A percentile compares a stretch with the other conserved stretches of the same genome.
Evolutionary conservation across 2,113 vertebrate genomes (phyloP).

Genomic region (Elgaria multicarinata): DNA sequence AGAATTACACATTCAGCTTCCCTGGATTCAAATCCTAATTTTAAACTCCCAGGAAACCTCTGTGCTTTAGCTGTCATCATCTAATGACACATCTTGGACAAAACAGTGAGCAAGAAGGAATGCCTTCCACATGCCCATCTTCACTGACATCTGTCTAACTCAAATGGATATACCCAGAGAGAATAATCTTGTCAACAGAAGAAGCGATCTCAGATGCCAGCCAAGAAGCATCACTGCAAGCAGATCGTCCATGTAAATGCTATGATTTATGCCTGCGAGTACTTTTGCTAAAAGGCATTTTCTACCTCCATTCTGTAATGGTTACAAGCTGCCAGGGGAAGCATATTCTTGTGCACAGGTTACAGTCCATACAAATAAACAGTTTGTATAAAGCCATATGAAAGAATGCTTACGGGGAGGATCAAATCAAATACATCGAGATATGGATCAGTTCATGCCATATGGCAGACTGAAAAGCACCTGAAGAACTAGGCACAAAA

Average conservation of each 20-base stretch:
- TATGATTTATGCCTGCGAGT: slow-evolving; percentile 45
- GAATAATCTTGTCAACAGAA: slow-evolving; percentile 53
- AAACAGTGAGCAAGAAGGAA: slow-evolving; percentile 63
- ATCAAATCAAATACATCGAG: background rate
- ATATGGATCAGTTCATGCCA: background rate
- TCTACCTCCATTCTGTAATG: slow-evolving; percentile 23
- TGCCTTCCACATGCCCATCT: slow-evolving; percentile 49
- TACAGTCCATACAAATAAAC: slow-evolving; percentile 7
- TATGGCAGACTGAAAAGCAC: slow-evolving; percentile 26
- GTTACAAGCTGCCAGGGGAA: slow-evolving; percentile 15
- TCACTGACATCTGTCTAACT: slow-evolving; percentile 50
- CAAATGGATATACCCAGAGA: slow-evolving; percentile 58
- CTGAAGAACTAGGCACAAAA: background rate
- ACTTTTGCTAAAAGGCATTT: slow-evolving; percentile 40
- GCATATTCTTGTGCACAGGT: slow-evolving; percentile 13
- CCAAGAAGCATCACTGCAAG: slow-evolving; percentile 7
- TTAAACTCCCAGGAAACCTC: slow-evolving; percentile 22
- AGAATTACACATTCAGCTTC: slow-evolving; percentile 20
- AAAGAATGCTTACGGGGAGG: background rate
- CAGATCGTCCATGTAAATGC: slow-evolving; percentile 57
- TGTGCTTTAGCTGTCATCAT: slow-evolving; percentile 12
- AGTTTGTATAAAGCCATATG: background rate
- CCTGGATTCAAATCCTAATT: background rate
- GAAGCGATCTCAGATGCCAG: slow-evolving; percentile 36
- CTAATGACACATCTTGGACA: slow-evolving; percentile 49